Evolutionary conservation across 2,888 invertebrate species (phyloP).

Genomic region (Sphaerophoria rueppellii): DNA sequence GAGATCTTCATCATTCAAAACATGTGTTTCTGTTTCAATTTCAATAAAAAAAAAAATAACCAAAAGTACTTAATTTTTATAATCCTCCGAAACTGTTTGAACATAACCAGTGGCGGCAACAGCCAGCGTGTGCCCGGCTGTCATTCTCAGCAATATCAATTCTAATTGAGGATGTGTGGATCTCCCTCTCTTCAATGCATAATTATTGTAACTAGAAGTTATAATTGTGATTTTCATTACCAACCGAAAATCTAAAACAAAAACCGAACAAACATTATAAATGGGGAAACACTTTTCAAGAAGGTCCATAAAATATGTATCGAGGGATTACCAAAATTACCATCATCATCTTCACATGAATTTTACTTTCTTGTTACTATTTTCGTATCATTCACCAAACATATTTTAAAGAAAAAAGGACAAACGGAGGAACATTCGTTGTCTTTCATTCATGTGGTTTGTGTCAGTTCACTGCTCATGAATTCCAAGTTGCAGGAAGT

Average conservation of each 20-base stretch:
- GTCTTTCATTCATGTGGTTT: not conserved
- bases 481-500: constrained; percentile 42
- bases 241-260: not conserved
- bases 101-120: not conserved
- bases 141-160: constrained; percentile 42
- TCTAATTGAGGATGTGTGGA: constrained; percentile 62
- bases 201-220: constrained; percentile 56
- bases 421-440: not conserved
- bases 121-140: constrained; percentile 33
- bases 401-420: not conserved
- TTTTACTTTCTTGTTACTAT: constrained; percentile 58
- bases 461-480: constrained; percentile 30
- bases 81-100: constrained; percentile 11
- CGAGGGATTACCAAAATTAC: constrained; percentile 63
- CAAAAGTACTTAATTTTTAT: constrained; percentile 19
- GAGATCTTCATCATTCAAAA: constrained; percentile 33
- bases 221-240: constrained; percentile 46
- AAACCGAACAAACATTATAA: constrained; percentile 2
- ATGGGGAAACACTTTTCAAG: constrained; percentile 35
- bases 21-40: constrained; percentile 44
- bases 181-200: not conserved
- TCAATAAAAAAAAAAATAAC: not conserved
- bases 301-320: constrained; percentile 52
- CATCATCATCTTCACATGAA: constrained; percentile 29
- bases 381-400: constrained; percentile 49